phyloP scores from a whole-genome alignment of 2,113 vertebrate species.

The Tyrannus savana region DNA sequence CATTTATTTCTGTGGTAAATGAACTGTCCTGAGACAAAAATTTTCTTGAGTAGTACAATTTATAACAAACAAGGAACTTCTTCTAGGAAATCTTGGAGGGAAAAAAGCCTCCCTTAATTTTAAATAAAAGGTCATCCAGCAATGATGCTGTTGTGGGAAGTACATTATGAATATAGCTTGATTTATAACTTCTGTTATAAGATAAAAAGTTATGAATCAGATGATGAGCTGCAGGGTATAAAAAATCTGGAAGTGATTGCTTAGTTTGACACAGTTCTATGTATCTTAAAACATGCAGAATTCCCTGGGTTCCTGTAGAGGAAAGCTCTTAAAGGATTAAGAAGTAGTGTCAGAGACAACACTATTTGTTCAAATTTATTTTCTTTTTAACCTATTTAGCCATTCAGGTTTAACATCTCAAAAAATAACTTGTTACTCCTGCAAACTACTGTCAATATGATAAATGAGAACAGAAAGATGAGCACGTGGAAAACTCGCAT shows the following conservation, averaged over 20 bases:
- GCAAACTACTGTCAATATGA: conserved; percentile 13
- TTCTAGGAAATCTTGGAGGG: not conserved
- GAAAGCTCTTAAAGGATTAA: not conserved
- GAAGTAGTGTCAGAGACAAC: not conserved
- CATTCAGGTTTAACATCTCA: not conserved
- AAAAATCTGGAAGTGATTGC: not conserved
- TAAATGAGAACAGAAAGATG: not conserved
- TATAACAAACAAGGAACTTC: not conserved
- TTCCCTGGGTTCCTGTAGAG: not conserved
- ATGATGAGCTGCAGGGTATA: not conserved
- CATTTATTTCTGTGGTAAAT: conserved; percentile 6
- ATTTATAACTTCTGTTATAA: conserved; percentile 12
- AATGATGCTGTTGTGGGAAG: not conserved
- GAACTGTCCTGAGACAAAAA: not conserved
- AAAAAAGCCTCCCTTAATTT: not conserved
- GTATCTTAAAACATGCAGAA: not conserved
- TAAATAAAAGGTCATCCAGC: not conserved
- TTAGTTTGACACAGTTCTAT: not conserved
- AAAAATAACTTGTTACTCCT: not conserved
- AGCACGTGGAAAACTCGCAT: not conserved
- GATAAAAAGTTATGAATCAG: conserved; percentile 6
- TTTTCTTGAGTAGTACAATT: not conserved
- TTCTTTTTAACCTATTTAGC: not conserved
- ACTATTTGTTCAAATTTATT: not conserved
- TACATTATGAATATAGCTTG: not conserved